These are phyloP conservation scores for Lacerta bilineata DNA, from an alignment of 2,797 vertebrate genomes.

Conservation along the genomic window DNA sequence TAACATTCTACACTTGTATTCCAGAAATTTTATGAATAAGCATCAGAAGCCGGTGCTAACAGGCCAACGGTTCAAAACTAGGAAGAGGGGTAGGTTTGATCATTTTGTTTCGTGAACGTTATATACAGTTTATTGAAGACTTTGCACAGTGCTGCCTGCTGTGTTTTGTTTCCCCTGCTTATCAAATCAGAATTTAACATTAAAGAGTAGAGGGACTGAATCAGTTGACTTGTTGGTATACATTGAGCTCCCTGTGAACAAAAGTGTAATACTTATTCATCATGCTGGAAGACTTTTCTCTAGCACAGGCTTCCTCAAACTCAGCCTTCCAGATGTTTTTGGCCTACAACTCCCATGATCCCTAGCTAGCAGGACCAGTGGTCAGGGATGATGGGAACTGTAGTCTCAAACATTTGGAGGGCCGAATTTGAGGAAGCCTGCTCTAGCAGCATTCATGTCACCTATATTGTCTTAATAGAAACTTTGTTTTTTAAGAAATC, in stretches of 20 bases:
- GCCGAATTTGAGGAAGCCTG: no score
- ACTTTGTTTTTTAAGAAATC: neutral
- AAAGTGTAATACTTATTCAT: neutral
- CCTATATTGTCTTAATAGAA: neutral
- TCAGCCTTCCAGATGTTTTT: no score
- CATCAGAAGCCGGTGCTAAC: slow-evolving; percentile 97
- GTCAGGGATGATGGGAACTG: no score
- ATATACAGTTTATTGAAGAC: neutral
- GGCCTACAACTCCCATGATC: no score
- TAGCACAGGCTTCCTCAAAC: no score
- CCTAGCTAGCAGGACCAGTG: no score
- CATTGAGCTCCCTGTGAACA: neutral
- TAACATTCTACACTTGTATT: slow-evolving; percentile 62
- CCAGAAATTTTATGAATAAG: slow-evolving; percentile 98
- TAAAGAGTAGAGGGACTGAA: neutral
- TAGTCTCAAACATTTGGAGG: no score
- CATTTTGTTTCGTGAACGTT: slow-evolving; percentile 36
- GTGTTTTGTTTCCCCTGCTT: neutral
- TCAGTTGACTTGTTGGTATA: neutral
- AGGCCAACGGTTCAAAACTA: slow-evolving; percentile 97
- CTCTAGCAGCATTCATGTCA: neutral
- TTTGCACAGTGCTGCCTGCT: neutral
- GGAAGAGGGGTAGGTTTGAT: slow-evolving; percentile 91
- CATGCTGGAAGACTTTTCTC: neutral
- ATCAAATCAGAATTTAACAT: neutral